Base-by-base conservation (phyloP, 1,140 invertebrate species). In the Chelonus insularis region DNA sequence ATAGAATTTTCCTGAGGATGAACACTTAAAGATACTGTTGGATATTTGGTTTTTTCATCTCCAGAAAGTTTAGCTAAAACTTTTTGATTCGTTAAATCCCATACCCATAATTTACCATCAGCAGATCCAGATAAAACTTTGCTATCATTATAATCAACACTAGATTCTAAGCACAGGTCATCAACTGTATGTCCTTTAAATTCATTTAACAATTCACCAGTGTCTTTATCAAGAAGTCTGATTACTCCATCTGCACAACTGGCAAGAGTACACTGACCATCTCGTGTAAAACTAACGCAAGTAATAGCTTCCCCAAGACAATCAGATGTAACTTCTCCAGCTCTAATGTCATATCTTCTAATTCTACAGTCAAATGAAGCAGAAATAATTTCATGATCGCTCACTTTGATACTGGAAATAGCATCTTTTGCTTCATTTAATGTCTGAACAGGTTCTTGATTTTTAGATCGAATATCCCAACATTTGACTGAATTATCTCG, bases 341-440 rank as follows among this genome's bases (percentile, higher is more conserved):
- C 86, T 34, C 97, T 81, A 23, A 99, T 85, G 82, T 98, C 97
- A 78, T 99, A 99, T 67, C 91, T 83, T 16, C 96, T 81, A 6
- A 95, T 85, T 72, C 88, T 89, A 47, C 90, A 88, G 80, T 99
- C 97, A n/a, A 95, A 86, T 6, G 94, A 98, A 14, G 89, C 89
- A 1, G 93, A 89, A 43, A 98, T 80, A 69, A 99, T 94, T 85
- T 97, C 93, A 83, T 96, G 87, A 79, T 94, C 89, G 18, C 91
- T 92, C 12, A 97, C 87, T 73, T 88, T 84, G 20, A 99, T 78
- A 6, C 88, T 89, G 7, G 93, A 96, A 39, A 99, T 91, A 68
- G 91, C 91, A 79, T 99, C 97, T 77, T 93, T 96, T 0, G 95
- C 94, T 73, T 98, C 95, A 76, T 90, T 89, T 68, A 98, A 82